A percentile compares a stretch with the other conserved stretches of the same genome.
Conservation (phyloP, 2,797 vertebrate species). For the Pogonophryne albipinna region DNA sequence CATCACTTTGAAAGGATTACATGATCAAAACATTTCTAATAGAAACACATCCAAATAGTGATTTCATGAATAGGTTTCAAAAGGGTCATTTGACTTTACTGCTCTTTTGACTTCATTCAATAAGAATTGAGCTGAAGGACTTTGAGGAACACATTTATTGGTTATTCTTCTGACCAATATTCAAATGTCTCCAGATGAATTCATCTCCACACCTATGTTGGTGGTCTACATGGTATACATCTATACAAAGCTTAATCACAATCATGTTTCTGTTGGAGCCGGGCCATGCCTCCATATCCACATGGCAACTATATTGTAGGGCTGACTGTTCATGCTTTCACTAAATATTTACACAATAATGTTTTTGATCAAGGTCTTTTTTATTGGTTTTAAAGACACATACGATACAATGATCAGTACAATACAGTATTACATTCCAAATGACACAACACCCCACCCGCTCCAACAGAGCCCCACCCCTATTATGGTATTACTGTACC, state of each 20-base stretch:
- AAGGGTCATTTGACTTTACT: neutral
- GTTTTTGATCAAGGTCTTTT: no score
- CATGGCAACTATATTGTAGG: no score
- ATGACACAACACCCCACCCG: no score
- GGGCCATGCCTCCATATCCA: no score
- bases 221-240: neutral
- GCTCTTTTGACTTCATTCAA: neutral
- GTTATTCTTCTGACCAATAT: neutral
- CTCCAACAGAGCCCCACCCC: no score
- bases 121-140: neutral
- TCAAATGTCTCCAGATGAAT: neutral
- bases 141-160: neutral
- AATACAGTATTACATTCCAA: no score
- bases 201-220: neutral
- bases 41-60: neutral
- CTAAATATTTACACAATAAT: no score
- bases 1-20: slow-evolving; percentile 8
- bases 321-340: no score
- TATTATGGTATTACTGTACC: no score
- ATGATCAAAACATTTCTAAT: slow-evolving; percentile 2
- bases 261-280: neutral
- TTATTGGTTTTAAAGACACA: no score
- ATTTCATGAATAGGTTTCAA: neutral
- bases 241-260: neutral
- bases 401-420: no score